Conservation (phyloP, 1,140 invertebrate genomes). For the Drosophila pectinifera region DNA sequence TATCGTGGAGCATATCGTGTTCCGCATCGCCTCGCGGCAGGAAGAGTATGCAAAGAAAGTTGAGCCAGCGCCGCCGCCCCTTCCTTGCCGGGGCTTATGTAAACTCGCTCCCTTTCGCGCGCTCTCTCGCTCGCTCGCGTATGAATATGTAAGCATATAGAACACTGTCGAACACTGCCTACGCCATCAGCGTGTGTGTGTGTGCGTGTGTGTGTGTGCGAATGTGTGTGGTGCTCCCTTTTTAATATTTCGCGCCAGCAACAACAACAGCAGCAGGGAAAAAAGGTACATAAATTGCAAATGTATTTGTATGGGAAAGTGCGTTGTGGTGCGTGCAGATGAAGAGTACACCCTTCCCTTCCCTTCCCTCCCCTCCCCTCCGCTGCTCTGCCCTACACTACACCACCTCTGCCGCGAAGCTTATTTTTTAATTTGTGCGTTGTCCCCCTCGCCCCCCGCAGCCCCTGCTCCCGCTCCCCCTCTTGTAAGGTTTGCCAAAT, state of each 20-base stretch:
- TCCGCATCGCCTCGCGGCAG: background rate
- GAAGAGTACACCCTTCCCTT: slow-evolving; percentile 6
- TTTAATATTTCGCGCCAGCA: slow-evolving; percentile 59
- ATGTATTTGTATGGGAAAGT: slow-evolving; percentile 64
- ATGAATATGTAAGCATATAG: slow-evolving; percentile 66
- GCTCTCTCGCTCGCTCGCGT: slow-evolving; percentile 19
- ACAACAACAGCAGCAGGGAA: slow-evolving; percentile 1
- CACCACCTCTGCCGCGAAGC: slow-evolving; percentile 26
- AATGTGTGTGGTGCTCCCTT: slow-evolving; percentile 34
- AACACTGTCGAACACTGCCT: slow-evolving; percentile 50
- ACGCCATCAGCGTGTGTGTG: slow-evolving; percentile 16
- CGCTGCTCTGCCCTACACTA: no score
- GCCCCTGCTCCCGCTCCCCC: background rate
- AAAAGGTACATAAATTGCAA: slow-evolving; percentile 68
- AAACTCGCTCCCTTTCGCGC: slow-evolving; percentile 31
- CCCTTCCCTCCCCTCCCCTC: background rate
- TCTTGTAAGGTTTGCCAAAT: slow-evolving; percentile 35
- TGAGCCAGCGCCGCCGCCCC: slow-evolving; percentile 4
- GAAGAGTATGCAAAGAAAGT: slow-evolving; percentile 46
- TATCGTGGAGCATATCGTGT: slow-evolving; percentile 1
- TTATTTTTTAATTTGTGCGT: slow-evolving; percentile 52
- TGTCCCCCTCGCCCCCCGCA: background rate
- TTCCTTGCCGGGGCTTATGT: slow-evolving; percentile 32
- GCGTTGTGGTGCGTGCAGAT: slow-evolving; percentile 60
- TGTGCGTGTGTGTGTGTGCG: slow-evolving; percentile 5